Conservation (phyloP, 2,888 invertebrate genomes). For the Acrobasis repandana region DNA sequence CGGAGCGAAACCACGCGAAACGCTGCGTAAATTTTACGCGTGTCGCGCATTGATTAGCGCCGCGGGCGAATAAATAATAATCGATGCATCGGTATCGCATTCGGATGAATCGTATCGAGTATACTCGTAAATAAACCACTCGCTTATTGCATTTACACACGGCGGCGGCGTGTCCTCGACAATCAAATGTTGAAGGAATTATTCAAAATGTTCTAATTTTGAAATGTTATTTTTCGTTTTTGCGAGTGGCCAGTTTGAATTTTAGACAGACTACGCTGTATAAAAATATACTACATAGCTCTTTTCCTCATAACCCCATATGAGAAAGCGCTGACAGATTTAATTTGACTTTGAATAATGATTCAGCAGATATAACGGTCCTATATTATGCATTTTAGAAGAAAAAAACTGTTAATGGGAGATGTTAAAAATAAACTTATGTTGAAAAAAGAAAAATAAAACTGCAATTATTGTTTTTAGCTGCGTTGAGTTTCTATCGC, state of each 20-base stretch:
- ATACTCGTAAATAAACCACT: constrained; percentile 50
- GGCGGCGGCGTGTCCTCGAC: constrained; percentile 43
- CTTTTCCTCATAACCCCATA: not conserved
- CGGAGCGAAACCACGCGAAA: constrained; percentile 26
- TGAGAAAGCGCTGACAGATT: not conserved
- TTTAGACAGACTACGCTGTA: not conserved
- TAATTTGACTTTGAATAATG: not conserved
- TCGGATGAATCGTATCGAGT: constrained; percentile 56
- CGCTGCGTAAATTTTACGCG: constrained; percentile 58
- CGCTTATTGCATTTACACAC: constrained; percentile 48
- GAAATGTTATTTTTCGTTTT: not conserved
- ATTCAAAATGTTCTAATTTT: constrained; percentile 10
- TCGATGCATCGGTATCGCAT: constrained; percentile 54
- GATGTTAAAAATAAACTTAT: too few relatives aligned
- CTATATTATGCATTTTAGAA: not conserved
- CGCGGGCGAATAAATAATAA: constrained; percentile 70
- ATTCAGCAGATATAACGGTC: too few relatives aligned
- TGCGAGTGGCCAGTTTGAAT: not conserved
- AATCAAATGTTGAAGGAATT: constrained; percentile 1
- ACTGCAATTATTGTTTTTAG: too few relatives aligned
- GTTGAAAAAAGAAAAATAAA: too few relatives aligned
- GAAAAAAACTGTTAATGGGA: too few relatives aligned
- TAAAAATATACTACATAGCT: not conserved
- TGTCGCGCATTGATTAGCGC: constrained; percentile 70
- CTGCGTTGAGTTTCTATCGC: too few relatives aligned